phyloP scores from a whole-genome alignment of 2,113 vertebrate genomes.

The Phoxinus phoxinus region DNA sequence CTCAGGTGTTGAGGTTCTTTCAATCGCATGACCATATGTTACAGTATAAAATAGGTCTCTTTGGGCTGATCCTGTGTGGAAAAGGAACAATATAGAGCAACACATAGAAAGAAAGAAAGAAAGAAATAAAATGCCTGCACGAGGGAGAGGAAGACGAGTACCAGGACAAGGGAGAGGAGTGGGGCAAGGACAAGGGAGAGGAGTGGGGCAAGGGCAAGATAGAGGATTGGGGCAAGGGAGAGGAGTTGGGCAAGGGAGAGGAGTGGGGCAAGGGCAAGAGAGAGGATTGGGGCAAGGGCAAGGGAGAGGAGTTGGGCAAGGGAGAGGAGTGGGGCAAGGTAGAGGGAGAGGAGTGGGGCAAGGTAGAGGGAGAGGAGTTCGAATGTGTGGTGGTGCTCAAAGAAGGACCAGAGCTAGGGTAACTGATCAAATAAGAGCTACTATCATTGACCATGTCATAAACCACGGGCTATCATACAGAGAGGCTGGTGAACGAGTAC shows the following conservation, averaged over 20 bases:
- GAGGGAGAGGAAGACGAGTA: neutral
- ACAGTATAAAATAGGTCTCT: neutral
- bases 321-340: too few species aligned
- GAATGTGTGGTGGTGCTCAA: neutral
- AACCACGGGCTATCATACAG: too few species aligned
- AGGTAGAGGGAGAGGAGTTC: neutral
- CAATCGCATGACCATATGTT: neutral
- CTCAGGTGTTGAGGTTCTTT: too few species aligned
- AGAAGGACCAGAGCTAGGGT: constrained; percentile 4
- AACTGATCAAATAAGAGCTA: constrained; percentile 1
- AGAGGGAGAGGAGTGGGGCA: neutral
- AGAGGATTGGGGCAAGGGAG: too few species aligned
- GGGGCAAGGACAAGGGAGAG: too few species aligned
- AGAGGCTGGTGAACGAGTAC: too few species aligned
- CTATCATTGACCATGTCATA: neutral
- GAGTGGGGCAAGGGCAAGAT: too few species aligned
- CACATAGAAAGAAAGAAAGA: neutral
- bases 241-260: too few species aligned
- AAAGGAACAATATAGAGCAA: neutral
- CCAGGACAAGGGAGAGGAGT: neutral
- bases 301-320: neutral
- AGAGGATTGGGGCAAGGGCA: too few species aligned
- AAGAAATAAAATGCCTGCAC: neutral
- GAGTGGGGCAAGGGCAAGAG: too few species aligned
- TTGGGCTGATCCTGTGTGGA: neutral